These are phyloP conservation scores for Prochilodus magdalenae DNA, from an alignment of 2,113 vertebrate genomes.

Conservation along the genomic window DNA sequence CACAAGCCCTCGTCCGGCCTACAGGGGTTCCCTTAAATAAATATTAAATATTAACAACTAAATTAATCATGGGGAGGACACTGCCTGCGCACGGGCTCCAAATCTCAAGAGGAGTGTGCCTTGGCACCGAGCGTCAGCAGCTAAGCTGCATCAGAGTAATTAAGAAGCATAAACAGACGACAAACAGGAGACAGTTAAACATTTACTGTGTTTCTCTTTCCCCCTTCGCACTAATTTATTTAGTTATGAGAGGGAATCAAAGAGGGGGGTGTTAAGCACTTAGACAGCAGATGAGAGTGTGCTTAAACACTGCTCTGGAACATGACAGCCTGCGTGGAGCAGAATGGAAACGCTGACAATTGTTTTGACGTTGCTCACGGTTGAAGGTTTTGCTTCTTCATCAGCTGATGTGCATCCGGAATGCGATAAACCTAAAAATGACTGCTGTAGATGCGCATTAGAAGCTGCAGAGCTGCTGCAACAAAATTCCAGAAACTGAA, in stretches of 20 bases:
- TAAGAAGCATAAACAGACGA: slow-evolving; percentile 80
- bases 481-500: neutral
- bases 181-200: slow-evolving; percentile 81
- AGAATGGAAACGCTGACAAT: slow-evolving; percentile 68
- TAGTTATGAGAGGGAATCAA: slow-evolving; percentile 70
- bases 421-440: neutral
- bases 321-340: slow-evolving; percentile 66
- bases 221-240: slow-evolving; percentile 69
- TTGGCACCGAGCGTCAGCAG: slow-evolving; percentile 40
- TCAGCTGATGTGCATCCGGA: neutral
- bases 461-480: neutral
- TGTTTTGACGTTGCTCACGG: slow-evolving; percentile 65
- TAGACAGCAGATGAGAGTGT: slow-evolving; percentile 57
- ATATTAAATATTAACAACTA: slow-evolving; percentile 78
- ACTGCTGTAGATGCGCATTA: neutral
- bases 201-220: slow-evolving; percentile 79
- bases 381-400: slow-evolving; percentile 62
- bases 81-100: slow-evolving; percentile 71
- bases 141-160: slow-evolving; percentile 77
- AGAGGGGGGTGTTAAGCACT: slow-evolving; percentile 71
- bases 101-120: slow-evolving; percentile 63
- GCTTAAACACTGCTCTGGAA: slow-evolving; percentile 51
- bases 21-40: slow-evolving; percentile 70
- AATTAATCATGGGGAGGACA: slow-evolving; percentile 73
- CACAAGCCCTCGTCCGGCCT: slow-evolving; percentile 66